These are phyloP conservation scores for Bradypodion ventrale DNA, from an alignment of 2,797 vertebrate genomes.

Conservation along the genomic window DNA sequence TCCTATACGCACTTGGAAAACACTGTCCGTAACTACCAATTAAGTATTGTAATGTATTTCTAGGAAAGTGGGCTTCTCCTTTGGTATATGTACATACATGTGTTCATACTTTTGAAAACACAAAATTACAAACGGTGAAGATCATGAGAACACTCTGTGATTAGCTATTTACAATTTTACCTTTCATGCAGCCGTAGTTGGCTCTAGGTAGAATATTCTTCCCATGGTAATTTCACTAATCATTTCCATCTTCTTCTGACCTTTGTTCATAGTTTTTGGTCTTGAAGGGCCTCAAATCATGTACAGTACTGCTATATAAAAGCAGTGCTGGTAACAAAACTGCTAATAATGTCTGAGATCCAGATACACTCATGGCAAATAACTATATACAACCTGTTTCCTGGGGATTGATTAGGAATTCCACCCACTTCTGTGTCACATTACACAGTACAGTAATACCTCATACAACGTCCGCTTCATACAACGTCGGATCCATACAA, in stretches of 20 bases:
- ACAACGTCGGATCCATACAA: too few relatives aligned
- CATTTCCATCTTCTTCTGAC: too few relatives aligned
- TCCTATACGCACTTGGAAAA: not conserved
- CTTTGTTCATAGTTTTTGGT: not conserved
- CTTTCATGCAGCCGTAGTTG: not conserved
- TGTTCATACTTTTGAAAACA: not conserved
- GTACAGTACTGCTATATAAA: not conserved
- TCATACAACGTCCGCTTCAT: too few relatives aligned
- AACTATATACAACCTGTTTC: not conserved
- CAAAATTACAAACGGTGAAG: not conserved
- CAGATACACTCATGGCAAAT: not conserved
- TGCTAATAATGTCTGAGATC: not conserved
- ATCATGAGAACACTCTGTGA: not conserved
- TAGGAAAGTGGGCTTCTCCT: not conserved
- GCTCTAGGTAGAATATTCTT: not conserved
- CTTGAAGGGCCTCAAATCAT: not conserved
- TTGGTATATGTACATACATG: not conserved
- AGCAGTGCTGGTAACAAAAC: not conserved
- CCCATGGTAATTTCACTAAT: too few relatives aligned
- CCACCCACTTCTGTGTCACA: not conserved
- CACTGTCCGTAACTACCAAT: not conserved
- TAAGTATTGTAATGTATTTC: not conserved
- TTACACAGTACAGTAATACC: too few relatives aligned
- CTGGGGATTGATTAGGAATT: not conserved
- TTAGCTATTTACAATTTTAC: not conserved